Conservation (phyloP, 1,140 invertebrate species). For the Drosophila teissieri region DNA sequence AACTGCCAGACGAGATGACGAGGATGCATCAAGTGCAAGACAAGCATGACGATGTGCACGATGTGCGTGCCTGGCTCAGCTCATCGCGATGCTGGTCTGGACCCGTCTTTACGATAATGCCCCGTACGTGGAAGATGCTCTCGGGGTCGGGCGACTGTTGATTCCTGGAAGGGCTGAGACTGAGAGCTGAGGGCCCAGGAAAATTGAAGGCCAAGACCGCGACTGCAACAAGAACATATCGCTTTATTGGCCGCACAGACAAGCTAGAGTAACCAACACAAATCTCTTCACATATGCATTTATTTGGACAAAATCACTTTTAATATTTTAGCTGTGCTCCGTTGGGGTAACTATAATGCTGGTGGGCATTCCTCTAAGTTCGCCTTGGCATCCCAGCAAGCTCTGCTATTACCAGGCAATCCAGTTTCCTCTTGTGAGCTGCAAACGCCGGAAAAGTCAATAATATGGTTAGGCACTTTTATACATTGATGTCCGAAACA, state of each 20-base stretch:
- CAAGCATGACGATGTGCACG: slow-evolving; percentile 35
- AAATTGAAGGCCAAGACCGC: slow-evolving; percentile 42
- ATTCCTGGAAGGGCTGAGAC: slow-evolving; percentile 36
- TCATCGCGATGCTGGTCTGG: slow-evolving; percentile 36
- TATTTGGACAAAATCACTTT: slow-evolving; percentile 26
- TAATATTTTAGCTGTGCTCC: slow-evolving; percentile 11
- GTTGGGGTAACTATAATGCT: neutral
- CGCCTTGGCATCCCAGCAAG: slow-evolving; percentile 25
- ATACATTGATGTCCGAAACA: neutral
- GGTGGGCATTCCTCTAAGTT: neutral
- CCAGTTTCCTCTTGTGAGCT: slow-evolving; percentile 20
- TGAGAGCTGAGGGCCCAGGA: slow-evolving; percentile 10
- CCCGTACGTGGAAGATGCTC: slow-evolving; percentile 38
- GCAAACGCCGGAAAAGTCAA: neutral
- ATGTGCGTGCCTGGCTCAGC: slow-evolving; percentile 42
- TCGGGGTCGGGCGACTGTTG: slow-evolving; percentile 11
- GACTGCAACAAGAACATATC: slow-evolving; percentile 18
- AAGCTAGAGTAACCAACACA: slow-evolving; percentile 14
- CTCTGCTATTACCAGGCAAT: slow-evolving; percentile 24
- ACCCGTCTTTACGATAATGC: slow-evolving; percentile 42
- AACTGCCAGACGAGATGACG: slow-evolving; percentile 45
- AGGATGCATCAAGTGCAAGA: slow-evolving; percentile 47
- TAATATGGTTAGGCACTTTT: neutral
- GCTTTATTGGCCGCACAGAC: slow-evolving; percentile 2
- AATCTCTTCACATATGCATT: slow-evolving; percentile 38